Base-by-base conservation (phyloP, 2,113 vertebrate species). In the Notothenia coriiceps region DNA sequence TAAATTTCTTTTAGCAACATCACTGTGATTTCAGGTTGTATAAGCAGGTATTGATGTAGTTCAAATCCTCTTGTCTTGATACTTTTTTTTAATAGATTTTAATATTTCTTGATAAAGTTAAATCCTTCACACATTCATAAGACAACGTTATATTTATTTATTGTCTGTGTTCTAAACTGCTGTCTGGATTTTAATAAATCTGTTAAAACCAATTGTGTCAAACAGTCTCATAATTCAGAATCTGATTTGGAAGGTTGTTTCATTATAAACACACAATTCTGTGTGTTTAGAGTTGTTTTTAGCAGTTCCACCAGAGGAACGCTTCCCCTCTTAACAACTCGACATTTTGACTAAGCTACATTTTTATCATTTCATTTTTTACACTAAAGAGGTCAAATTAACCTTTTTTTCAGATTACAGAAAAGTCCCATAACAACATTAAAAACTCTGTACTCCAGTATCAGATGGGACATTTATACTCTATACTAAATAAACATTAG, bases 111-210 rank as follows among this genome's bases (percentile, higher is more conserved):
- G 35, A 70, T 80, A 51, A 54, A 44, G 47, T 67, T 44, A 55
- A 66, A 51, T 61, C 43, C 20, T 14, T 55, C n/a, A 5, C 52
- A 57, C 62, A 25, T 55, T 14, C 22, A 70, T 5, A 49, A 35
- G 54, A 35, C 29, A 47, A 55, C 1, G 10, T 51, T 67, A 1
- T 77, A 46, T 87, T 73, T 90, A 85, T 88, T 90, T 83, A 86
- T 74, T 82, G 43, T 84, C 76, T 49, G 14, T 15, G 44, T 65
- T 57, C 33, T 44, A 12, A 70, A 6, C 33, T 66, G 25, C 25
- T 70, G 17, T 69, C 50, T 75, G 20, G 61, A 63, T 83, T 85
- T 29, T 8, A 91, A 83, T 91, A 91, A 89, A 88, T 40, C 22
- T 62, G 46, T 67, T 50, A 9, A 82, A 81, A 33, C 20, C 8